phyloP scores from a whole-genome alignment of 2,888 invertebrate genomes.

The Onthophagus sagittarius region DNA sequence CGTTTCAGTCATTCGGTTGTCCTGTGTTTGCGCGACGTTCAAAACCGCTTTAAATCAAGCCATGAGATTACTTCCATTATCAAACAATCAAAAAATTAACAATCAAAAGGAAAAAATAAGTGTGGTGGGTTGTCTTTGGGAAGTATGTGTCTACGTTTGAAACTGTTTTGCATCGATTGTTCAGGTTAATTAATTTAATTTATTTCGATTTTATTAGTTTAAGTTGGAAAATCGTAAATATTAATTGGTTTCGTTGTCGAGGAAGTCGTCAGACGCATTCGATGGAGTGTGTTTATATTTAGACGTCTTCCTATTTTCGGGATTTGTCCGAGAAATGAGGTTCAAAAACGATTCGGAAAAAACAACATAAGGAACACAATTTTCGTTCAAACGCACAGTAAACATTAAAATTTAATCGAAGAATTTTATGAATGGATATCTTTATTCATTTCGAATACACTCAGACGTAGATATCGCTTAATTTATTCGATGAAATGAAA shows the following conservation, averaged over 20 bases:
- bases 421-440: not conserved
- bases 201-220: not conserved
- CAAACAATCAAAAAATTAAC: not conserved
- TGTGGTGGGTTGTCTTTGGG: conserved; percentile 21
- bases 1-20: conserved; percentile 13
- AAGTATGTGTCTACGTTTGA: conserved; percentile 51
- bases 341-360: not conserved
- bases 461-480: not conserved
- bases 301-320: not conserved
- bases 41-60: not conserved
- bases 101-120: not conserved
- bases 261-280: not conserved
- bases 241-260: not conserved
- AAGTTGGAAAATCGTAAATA: not conserved
- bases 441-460: not conserved
- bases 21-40: not conserved
- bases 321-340: not conserved
- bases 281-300: not conserved
- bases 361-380: not conserved
- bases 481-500: too few relatives aligned
- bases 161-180: conserved; percentile 55
- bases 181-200: conserved; percentile 47
- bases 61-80: not conserved
- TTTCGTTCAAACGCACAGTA: not conserved
- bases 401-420: too few relatives aligned